phyloP scores from a whole-genome alignment of 2,797 vertebrate genomes.

The Pseudochirops corinnae region DNA sequence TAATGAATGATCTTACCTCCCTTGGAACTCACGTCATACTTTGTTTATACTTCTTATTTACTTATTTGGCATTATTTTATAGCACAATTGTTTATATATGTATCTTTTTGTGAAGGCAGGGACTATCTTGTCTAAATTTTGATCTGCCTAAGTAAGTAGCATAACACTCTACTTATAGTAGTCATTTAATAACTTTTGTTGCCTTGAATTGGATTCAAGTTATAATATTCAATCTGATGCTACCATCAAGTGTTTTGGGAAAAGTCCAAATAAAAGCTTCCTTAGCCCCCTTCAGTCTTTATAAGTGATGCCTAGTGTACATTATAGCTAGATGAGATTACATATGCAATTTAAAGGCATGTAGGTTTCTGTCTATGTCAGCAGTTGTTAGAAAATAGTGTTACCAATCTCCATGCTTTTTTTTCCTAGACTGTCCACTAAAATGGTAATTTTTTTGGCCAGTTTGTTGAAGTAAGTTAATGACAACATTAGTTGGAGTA shows the following conservation, averaged over 20 bases:
- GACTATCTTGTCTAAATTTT: not conserved
- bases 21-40: not conserved
- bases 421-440: not conserved
- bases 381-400: not conserved
- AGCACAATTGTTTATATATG: not conserved
- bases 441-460: conserved; percentile 4
- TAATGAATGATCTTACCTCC: not conserved
- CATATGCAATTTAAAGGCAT: not conserved
- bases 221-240: conserved; percentile 36
- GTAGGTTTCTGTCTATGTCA: not conserved
- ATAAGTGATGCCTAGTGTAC: not conserved
- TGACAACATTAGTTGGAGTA: not conserved
- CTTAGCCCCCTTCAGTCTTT: not conserved
- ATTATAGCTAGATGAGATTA: not conserved
- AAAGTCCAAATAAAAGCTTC: not conserved
- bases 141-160: not conserved
- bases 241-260: not conserved
- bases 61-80: not conserved
- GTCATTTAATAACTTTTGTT: not conserved
- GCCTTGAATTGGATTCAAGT: not conserved
- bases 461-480: conserved; percentile 31
- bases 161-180: not conserved
- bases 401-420: not conserved
- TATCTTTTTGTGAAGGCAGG: not conserved
- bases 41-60: not conserved